Evolutionary conservation across 2,888 invertebrate genomes (phyloP).

Genomic region (Drosophila pegasa): DNA sequence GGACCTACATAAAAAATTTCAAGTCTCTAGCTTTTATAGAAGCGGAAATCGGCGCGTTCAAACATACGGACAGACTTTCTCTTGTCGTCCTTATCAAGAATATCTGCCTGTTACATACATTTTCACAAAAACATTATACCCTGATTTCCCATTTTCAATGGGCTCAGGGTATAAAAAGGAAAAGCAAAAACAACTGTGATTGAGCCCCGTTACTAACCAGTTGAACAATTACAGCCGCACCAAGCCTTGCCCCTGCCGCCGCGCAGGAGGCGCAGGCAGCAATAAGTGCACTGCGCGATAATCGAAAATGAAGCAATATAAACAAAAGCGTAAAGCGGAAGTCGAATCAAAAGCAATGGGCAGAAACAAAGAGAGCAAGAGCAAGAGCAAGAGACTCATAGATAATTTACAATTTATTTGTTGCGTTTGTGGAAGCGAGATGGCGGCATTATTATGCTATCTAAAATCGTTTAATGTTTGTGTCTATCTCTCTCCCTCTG

Average conservation of each 20-base stretch:
- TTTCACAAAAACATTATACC: no score
- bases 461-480: background rate
- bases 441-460: background rate
- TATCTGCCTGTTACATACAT: no score
- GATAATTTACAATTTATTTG: constrained; percentile 24
- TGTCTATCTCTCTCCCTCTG: background rate
- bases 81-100: no score
- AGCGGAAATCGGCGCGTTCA: no score
- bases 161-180: no score
- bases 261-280: constrained; percentile 37
- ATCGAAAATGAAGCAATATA: constrained; percentile 76
- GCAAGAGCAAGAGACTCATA: background rate
- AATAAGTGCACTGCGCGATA: constrained; percentile 74
- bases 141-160: no score
- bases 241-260: background rate
- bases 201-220: constrained; percentile 53
- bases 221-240: constrained; percentile 1
- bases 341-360: constrained; percentile 27
- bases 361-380: constrained; percentile 1
- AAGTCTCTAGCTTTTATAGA: no score
- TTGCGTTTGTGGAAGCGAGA: constrained; percentile 22
- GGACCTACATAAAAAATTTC: no score
- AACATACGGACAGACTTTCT: no score
- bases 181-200: constrained; percentile 43
- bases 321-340: constrained; percentile 61